Conservation (phyloP, 1,140 invertebrate genomes). For the Pantala flavescens region DNA sequence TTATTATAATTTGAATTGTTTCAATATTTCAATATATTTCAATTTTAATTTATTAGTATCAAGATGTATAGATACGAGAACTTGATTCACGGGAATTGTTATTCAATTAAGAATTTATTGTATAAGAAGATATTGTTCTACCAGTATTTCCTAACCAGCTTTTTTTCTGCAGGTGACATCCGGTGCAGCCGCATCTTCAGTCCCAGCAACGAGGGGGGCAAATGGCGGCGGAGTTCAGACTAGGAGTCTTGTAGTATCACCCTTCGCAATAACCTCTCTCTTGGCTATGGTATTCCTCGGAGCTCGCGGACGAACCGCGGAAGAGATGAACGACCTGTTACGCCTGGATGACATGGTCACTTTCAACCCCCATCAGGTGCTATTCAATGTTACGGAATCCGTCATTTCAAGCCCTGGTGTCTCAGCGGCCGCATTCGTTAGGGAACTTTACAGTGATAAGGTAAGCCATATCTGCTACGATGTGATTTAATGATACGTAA, state of each 20-base stretch:
- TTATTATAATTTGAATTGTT: too few relatives aligned
- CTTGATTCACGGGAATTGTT: too few relatives aligned
- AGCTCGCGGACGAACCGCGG: constrained; percentile 72
- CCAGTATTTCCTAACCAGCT: too few relatives aligned
- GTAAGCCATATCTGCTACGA: constrained; percentile 21
- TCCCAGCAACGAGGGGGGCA: constrained; percentile 27
- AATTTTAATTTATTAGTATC: too few relatives aligned
- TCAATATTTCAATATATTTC: too few relatives aligned
- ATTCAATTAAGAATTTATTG: too few relatives aligned
- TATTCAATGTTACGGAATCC: constrained; percentile 71
- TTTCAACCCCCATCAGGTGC: constrained; percentile 75
- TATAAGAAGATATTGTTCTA: too few relatives aligned
- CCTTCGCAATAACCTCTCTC: constrained; percentile 71
- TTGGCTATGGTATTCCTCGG: constrained; percentile 81
- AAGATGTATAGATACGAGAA: too few relatives aligned
- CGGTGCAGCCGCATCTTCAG: constrained; percentile 31
- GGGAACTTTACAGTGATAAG: constrained; percentile 66
- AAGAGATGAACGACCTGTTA: constrained; percentile 78
- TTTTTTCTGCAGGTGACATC: constrained; percentile 43
- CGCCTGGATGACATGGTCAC: constrained; percentile 75
- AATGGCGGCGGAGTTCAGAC: constrained; percentile 55
- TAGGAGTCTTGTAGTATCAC: constrained; percentile 69
- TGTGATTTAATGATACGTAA: too few relatives aligned
- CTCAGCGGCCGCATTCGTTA: constrained; percentile 59
- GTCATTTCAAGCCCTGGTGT: constrained; percentile 53